Evolutionary conservation across 2,113 vertebrate genomes (phyloP).

Genomic region (Centropus unirufus): DNA sequence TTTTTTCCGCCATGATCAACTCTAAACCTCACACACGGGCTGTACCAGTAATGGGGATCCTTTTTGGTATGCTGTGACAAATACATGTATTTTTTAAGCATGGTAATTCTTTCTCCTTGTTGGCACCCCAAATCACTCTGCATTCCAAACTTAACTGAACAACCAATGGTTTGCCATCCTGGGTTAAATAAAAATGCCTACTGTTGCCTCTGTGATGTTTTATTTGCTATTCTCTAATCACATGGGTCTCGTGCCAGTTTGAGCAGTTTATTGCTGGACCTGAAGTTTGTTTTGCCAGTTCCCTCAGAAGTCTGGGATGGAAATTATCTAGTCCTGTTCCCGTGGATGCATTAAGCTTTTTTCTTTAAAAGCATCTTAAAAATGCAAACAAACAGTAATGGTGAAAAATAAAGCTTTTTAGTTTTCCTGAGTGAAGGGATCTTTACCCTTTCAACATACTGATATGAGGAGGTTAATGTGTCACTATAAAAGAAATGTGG

Average conservation of each 20-base stretch:
- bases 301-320: background rate
- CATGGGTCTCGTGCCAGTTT: rapidly evolving
- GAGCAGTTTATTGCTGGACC: background rate
- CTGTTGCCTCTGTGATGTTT: background rate
- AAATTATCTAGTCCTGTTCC: background rate
- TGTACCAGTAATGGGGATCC: background rate
- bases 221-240: background rate
- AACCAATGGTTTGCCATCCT: background rate
- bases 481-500: constrained; percentile 62
- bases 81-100: background rate
- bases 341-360: background rate
- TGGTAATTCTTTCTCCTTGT: background rate
- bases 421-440: constrained; percentile 4
- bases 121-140: background rate
- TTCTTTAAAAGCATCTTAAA: constrained; percentile 29
- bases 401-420: constrained; percentile 9
- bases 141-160: background rate
- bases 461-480: constrained; percentile 61
- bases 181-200: background rate
- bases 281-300: constrained; percentile 13
- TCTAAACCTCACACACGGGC: background rate
- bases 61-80: background rate
- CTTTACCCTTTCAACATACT: constrained; percentile 25
- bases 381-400: constrained; percentile 45
- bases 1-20: background rate